Conservation (phyloP, 2,797 vertebrate genomes). For the Percopsis omiscomaycus region DNA sequence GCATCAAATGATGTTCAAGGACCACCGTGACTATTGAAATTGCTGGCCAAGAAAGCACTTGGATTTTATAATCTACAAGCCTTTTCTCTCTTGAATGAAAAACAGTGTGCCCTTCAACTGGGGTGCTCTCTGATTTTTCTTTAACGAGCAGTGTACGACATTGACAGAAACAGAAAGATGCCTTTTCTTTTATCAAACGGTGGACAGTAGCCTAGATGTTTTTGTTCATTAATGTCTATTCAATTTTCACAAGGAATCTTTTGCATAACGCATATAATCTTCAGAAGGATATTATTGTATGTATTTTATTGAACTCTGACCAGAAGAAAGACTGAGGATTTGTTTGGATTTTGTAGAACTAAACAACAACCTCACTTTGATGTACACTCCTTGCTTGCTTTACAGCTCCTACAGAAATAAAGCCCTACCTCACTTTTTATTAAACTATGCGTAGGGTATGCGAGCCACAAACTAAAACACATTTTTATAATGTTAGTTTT, state of each 20-base stretch:
- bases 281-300: no score
- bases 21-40: constrained; percentile 38
- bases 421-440: no score
- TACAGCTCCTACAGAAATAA: no score
- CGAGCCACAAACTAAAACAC: no score
- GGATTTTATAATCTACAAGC: constrained; percentile 43
- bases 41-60: constrained; percentile 67
- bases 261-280: no score
- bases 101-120: constrained; percentile 38
- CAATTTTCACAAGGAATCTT: no score
- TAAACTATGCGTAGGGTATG: no score
- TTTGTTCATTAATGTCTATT: no score
- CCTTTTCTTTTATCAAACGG: not conserved
- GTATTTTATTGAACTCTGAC: no score
- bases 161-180: constrained; percentile 15
- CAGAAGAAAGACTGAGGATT: not conserved
- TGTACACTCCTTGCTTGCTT: not conserved
- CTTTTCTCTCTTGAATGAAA: constrained; percentile 37
- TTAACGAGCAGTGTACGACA: constrained; percentile 12
- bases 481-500: no score
- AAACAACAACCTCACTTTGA: not conserved
- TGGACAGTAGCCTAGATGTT: no score
- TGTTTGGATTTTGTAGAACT: not conserved
- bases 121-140: constrained; percentile 24
- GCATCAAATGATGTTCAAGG: constrained; percentile 62